Base-by-base conservation (phyloP, 2,888 invertebrate species). In the Blastobasis adustella region DNA sequence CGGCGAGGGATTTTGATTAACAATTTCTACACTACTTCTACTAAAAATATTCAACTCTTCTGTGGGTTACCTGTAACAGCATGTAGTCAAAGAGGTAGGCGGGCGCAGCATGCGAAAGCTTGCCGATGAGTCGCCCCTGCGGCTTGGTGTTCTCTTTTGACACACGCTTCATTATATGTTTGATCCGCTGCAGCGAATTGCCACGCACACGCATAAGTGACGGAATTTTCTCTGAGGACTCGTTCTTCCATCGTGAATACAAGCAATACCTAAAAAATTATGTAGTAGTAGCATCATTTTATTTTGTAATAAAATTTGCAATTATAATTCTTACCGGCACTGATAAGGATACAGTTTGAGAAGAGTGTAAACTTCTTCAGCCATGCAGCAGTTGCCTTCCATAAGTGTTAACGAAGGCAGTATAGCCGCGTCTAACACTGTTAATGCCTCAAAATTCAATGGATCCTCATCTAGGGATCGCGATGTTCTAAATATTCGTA, bases 121-220 rank as follows among this genome's bases (percentile, higher is more conserved):
- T 99, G 9, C 99, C 99, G 58, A 99, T 95, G 47, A 96, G 93
- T 54, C 99, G 91, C 0, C 99, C 99, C 56, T 98, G 95, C 1
- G 96, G 97, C 79, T 99, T 99, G 5, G 98, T 97, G 69, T 98
- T 99, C 78, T 99, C 99, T 76, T 99, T 99, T 66, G 98, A 98
- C 42, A 97, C 96, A 57, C 95, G 93, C 85, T 99, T 98, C 96
- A 99, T 97, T 42, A 98, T 94, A 60, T 97, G 97, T 75, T 98
- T 98, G 47, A 98, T 96, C 69, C 95, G 93, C 71, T 98, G 97
- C 60, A 97, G 91, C 0, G 96, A 94, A 71, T 96, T 95, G 0
- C 96, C 97, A 45, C 95, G 91, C 41, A 95, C 94, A 23, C 95
- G 90, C 69, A 98, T 91, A 50, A 99, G 82, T 44, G 94, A 91